Evolutionary conservation across 2,797 vertebrate species (phyloP).

Genomic region (Pempheris klunzingeri): DNA sequence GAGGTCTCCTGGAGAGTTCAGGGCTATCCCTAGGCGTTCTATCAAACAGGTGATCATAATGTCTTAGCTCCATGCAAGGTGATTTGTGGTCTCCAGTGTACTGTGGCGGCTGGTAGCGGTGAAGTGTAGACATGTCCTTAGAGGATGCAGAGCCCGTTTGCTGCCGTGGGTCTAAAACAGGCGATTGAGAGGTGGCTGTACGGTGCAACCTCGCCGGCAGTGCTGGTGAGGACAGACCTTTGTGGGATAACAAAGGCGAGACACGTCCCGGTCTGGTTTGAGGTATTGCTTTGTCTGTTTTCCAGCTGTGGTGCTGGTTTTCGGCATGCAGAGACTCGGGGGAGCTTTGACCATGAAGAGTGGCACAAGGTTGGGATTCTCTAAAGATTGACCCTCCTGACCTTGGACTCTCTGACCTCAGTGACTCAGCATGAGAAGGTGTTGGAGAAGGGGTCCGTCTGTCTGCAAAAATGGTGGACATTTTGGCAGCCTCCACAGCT

Average conservation of each 20-base stretch:
- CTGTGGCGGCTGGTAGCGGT: slow-evolving; percentile 71
- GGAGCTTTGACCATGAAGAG: slow-evolving; percentile 39
- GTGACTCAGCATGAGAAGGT: slow-evolving; percentile 63
- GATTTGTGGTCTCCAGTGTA: slow-evolving; percentile 60
- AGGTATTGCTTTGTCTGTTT: slow-evolving; percentile 44
- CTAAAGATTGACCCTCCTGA: neutral
- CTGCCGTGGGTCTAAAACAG: slow-evolving; percentile 60
- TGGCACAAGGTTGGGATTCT: slow-evolving; percentile 57
- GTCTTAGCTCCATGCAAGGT: slow-evolving; percentile 33
- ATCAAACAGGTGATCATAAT: slow-evolving; percentile 42
- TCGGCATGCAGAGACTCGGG: slow-evolving; percentile 37
- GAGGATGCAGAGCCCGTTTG: slow-evolving; percentile 26
- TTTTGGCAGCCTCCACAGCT: slow-evolving; percentile 70
- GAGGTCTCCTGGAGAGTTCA: slow-evolving; percentile 42
- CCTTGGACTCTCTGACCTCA: slow-evolving; percentile 69
- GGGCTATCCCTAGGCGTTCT: slow-evolving; percentile 43
- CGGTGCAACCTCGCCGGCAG: slow-evolving; percentile 55
- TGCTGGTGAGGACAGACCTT: slow-evolving; percentile 30
- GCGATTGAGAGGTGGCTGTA: slow-evolving; percentile 49
- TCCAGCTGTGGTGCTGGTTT: slow-evolving; percentile 35
- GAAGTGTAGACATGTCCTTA: slow-evolving; percentile 51
- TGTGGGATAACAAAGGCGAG: slow-evolving; percentile 50
- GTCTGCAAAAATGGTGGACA: slow-evolving; percentile 69
- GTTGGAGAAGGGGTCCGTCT: slow-evolving; percentile 73
- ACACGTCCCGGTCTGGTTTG: slow-evolving; percentile 40